Percentiles rank a stretch among this genome's conserved stretches.
Conservation (phyloP, 2,888 invertebrate genomes). For the Stenotaenia linearis region DNA sequence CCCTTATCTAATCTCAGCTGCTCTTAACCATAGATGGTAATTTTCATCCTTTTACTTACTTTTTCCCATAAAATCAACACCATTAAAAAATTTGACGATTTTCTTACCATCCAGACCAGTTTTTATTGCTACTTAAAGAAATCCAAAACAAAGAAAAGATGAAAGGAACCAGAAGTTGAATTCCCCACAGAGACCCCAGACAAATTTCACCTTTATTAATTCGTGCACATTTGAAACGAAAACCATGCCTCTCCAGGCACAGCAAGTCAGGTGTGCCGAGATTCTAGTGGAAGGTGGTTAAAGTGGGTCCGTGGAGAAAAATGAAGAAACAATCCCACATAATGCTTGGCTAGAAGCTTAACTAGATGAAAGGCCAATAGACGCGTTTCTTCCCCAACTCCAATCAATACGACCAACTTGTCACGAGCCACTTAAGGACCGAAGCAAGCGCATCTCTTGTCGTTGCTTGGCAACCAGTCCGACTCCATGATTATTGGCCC, state of each 20-base stretch:
- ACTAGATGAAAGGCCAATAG: slow-evolving; percentile 19
- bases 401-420: slow-evolving; percentile 19
- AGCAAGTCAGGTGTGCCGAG: background rate
- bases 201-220: background rate
- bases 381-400: slow-evolving; percentile 5
- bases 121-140: no score
- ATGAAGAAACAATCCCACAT: slow-evolving; percentile 7
- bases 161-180: no score
- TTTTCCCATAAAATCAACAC: no score
- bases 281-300: background rate
- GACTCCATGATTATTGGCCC: slow-evolving; percentile 11
- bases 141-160: no score
- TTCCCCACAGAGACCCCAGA: background rate
- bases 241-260: background rate
- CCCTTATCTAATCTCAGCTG: no score
- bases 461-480: background rate
- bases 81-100: no score
- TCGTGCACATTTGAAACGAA: background rate
- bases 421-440: slow-evolving; percentile 19
- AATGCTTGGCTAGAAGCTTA: background rate
- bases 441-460: background rate
- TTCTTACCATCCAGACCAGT: no score
- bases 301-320: slow-evolving; percentile 1
- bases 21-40: no score
- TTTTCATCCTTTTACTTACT: no score